Percentiles rank a stretch among this genome's conserved stretches.
phyloP scores from a whole-genome alignment of 2,888 invertebrate species.

The Gibbula magus region DNA sequence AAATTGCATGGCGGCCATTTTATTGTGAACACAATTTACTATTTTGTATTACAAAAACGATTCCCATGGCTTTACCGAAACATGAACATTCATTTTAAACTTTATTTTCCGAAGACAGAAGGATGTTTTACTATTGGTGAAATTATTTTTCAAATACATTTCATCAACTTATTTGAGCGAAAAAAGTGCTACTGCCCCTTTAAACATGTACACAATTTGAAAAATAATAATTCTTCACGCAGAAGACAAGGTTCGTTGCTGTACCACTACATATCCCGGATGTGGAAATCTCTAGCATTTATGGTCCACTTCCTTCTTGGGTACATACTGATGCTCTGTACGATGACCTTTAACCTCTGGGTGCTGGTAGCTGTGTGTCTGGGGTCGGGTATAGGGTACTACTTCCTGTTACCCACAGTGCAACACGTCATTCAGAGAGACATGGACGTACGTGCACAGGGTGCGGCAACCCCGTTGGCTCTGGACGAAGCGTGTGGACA shows the following conservation, averaged over 20 bases:
- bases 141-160: too few relatives aligned
- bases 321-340: constrained; percentile 42
- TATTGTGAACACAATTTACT: too few relatives aligned
- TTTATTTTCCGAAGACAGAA: too few relatives aligned
- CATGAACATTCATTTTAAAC: too few relatives aligned
- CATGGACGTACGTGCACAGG: background rate
- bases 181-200: too few relatives aligned
- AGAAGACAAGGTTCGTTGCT: background rate
- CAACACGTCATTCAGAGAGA: background rate
- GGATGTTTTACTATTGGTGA: too few relatives aligned
- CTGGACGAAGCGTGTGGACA: too few relatives aligned
- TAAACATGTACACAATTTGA: too few relatives aligned
- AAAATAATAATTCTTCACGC: background rate
- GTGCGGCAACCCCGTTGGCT: background rate
- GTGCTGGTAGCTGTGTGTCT: constrained; percentile 35
- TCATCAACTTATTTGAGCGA: too few relatives aligned
- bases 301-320: constrained; percentile 41
- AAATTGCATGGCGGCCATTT: too few relatives aligned
- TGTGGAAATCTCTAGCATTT: constrained; percentile 26
- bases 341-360: constrained; percentile 47
- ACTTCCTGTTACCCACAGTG: constrained; percentile 31
- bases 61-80: too few relatives aligned
- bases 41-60: too few relatives aligned
- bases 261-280: background rate
- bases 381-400: constrained; percentile 44